Conservation (phyloP, 1,140 invertebrate species). For the Diorhabda elongata region DNA sequence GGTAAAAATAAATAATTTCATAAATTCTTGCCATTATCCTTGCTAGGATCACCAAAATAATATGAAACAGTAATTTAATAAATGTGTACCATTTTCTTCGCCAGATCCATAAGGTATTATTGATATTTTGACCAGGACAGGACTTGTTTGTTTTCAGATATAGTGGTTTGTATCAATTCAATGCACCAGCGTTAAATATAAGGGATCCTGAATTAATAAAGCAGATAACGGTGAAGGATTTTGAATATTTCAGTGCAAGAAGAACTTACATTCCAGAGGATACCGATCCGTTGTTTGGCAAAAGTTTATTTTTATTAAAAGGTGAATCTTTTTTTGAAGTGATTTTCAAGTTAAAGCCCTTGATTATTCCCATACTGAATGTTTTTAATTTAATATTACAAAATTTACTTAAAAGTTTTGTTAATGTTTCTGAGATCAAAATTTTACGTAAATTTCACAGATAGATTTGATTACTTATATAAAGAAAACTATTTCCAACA, state of each 20-base stretch:
- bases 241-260: not conserved
- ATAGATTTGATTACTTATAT: too few species aligned
- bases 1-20: not conserved
- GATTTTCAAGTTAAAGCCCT: too few species aligned
- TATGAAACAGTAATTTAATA: not conserved
- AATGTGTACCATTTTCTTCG: not conserved
- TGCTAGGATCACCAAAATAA: too few species aligned
- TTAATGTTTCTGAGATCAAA: too few species aligned
- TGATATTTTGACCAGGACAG: too few species aligned
- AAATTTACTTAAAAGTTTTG: too few species aligned
- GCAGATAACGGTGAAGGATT: conserved; percentile 2
- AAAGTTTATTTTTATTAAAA: not conserved
- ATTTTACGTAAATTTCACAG: too few species aligned
- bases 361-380: too few species aligned
- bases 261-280: not conserved
- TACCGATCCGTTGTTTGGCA: not conserved
- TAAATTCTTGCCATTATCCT: not conserved
- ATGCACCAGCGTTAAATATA: not conserved
- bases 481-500: too few species aligned
- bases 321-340: not conserved
- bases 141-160: not conserved
- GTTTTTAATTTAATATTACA: too few species aligned
- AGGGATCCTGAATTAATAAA: not conserved
- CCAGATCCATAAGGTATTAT: too few species aligned
- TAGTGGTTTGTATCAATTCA: not conserved